Evolutionary conservation across 2,888 invertebrate species (phyloP), one percentile per base, ranked within the genome.

Genomic region (Meiosimyza platycephala): DNA sequence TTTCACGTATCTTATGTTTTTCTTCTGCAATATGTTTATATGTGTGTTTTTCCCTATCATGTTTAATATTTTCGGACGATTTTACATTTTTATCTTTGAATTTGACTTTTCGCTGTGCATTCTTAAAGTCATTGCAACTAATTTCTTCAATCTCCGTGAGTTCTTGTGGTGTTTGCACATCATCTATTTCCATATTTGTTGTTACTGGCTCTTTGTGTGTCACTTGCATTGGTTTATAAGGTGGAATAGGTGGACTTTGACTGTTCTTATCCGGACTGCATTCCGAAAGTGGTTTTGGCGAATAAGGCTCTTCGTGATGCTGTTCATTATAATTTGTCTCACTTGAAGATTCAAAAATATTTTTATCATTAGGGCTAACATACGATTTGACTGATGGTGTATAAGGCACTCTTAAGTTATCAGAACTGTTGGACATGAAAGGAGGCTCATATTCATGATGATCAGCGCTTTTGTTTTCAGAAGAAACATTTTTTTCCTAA

Each of bases 231-330:
- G 75, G 72, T 22, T 62, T 73, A 40, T 75, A 75, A 9, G 40
- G n/a, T 1, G 73, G 73, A n/a, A 75, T 66, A 47, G 55, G 47
- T 11, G 57, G 15, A 18, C 22, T 55, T 57, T 67, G 16, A n/a
- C 33, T 6, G 54, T 13, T 47, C 13, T 16, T 48, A 16, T 64
- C 13, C 16, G 22, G 50, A 54, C 51, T 54, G 33, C 50, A 59
- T 4, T 47, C 40, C 47, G 48, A n/a, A 6, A 67, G 16, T 16
- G 69, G 70, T 59, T 71, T 73, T 3, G 77, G 77, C 1, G 71
- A 74, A 68, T 77, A 77, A 16, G 72, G 64, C 6, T 77, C 76
- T 6, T 75, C 75, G 33, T 55, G 33, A 15, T 65, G 50, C 16
- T n/a, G 47, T 33, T 57, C 70, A 12, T 70, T 33, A 18, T 57